These are phyloP conservation scores for Allygus modestus DNA, from an alignment of 2,888 invertebrate species.

Conservation along the genomic window DNA sequence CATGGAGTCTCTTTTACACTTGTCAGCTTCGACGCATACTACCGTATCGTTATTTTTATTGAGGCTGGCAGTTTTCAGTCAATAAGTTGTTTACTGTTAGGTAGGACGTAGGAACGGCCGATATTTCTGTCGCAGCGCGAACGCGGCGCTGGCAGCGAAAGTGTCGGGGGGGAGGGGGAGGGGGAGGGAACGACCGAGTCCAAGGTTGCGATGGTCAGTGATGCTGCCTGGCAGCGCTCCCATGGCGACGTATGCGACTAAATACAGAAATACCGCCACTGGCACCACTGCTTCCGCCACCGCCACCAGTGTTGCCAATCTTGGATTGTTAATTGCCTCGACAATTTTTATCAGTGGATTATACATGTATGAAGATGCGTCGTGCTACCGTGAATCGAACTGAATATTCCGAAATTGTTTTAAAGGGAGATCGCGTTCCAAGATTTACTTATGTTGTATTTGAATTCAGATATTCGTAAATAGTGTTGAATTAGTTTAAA, in stretches of 20 bases:
- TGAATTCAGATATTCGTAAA: too few relatives aligned
- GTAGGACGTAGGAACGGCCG: not conserved
- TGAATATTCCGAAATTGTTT: too few relatives aligned
- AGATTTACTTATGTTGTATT: too few relatives aligned
- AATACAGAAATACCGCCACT: constrained; percentile 51
- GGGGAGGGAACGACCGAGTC: constrained; percentile 65
- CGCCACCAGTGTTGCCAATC: constrained; percentile 29
- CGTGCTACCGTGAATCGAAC: too few relatives aligned
- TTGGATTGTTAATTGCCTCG: constrained; percentile 10
- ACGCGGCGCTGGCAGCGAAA: constrained; percentile 9
- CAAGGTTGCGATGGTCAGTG: constrained; percentile 65
- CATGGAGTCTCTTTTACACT: too few relatives aligned
- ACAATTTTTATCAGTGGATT: not conserved
- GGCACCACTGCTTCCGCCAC: constrained; percentile 52
- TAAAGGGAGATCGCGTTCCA: too few relatives aligned
- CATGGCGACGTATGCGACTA: constrained; percentile 41
- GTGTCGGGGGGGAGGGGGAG: constrained; percentile 41
- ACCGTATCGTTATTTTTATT: too few relatives aligned
- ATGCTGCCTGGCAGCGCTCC: constrained; percentile 64
- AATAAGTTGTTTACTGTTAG: not conserved
- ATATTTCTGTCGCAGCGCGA: constrained; percentile 29
- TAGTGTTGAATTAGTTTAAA: too few relatives aligned
- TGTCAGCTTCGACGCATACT: too few relatives aligned
- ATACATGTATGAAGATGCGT: too few relatives aligned
- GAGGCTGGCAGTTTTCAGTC: too few relatives aligned